Evolutionary conservation across 2,113 vertebrate genomes (phyloP), one percentile per base, ranked within the genome.

Genomic region (Melanerpes aurifrons): DNA sequence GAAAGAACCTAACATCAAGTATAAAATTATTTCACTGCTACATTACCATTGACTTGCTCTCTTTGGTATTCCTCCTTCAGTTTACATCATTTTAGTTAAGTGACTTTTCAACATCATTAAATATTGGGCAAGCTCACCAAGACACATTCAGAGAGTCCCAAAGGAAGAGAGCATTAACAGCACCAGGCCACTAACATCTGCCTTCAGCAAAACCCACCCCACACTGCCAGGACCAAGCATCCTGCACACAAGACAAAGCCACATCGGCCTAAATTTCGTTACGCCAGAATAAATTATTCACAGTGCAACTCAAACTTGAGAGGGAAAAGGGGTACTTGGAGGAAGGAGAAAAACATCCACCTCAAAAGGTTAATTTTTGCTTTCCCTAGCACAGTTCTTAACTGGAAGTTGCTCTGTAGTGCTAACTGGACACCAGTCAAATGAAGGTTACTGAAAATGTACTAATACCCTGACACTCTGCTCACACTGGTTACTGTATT

Each of bases 211-310:
- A 54, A 73, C 40, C 4, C 19, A 24, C 67, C 54, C 57, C 26
- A 17, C 0, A 0, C 48, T 86, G 85, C 57, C 78, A 50, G 62
- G 66, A 40, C 43, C 8, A 19, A 31, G 66, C 72, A 26, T n/a
- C 37, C 35, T 32, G 6, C 18, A 3, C 5, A 1, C 26, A 3
- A 1, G 35, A 22, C 85, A 78, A 57, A 78, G 64, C 81, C 81
- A 20, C 0, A 1, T 48, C 10, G 66, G 37, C 50, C 56, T 12
- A 3, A 74, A 35, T 1, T 9, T 6, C 24, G 6, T 50, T 14
- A 28, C 2, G 18, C 48, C 19, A 53, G 20, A 56, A 50, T 11
- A 56, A 87, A 71, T 15, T 5, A 43, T 40, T 26, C 57, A 20
- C n/a, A 47, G 29, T 7, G 8, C 5, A 15, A 25, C 15, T 61